Base-by-base conservation (phyloP, 2,113 vertebrate species). In the Corythoichthys haematopterus region DNA sequence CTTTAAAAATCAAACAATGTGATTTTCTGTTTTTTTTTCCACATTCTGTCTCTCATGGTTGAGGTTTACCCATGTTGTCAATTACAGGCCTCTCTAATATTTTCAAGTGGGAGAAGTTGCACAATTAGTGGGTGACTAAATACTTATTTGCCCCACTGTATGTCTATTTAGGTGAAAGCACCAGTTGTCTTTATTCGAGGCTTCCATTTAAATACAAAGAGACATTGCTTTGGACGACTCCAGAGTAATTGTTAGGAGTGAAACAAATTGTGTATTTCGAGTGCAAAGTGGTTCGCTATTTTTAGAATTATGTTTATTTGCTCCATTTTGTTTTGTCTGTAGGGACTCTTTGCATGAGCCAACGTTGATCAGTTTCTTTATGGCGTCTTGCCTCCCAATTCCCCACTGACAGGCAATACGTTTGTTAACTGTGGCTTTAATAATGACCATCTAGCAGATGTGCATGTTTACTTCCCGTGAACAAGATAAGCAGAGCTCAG, bases 311-410 rank as follows among this genome's bases (percentile, higher is more conserved):
- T 82, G 56, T 74, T 58, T 69, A 66, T 68, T 48, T 43, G 9
- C 66, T 62, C 61, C 20, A 62, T 68, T 72, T 61, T 69, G 72
- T 46, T 67, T 43, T 51, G 43, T 78, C 47, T 79, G 45, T 0
- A 28, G 59, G 55, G 74, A 63, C 35, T 45, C 62, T 64, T 55
- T 60, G n/a, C 16, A 63, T 65, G 43, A 65, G 65, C 55, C 66
- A 61, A 9, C 51, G 48, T 71, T 45, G 52, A 67, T 65, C 43
- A 16, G 20, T 76, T 70, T 78, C 59, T 69, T 79, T 68, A 45
- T 73, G 64, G 52, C 52, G 67, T 72, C 64, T 74, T 81, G n/a
- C 46, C 67, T 67, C 81, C 80, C 79, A 69, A 78, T 84, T 88
- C 85, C 81, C 82, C 65, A 59, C 66, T 64, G 33, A 68, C 48